Conservation (phyloP, 2,113 vertebrate species). For the Lasiurus borealis region DNA sequence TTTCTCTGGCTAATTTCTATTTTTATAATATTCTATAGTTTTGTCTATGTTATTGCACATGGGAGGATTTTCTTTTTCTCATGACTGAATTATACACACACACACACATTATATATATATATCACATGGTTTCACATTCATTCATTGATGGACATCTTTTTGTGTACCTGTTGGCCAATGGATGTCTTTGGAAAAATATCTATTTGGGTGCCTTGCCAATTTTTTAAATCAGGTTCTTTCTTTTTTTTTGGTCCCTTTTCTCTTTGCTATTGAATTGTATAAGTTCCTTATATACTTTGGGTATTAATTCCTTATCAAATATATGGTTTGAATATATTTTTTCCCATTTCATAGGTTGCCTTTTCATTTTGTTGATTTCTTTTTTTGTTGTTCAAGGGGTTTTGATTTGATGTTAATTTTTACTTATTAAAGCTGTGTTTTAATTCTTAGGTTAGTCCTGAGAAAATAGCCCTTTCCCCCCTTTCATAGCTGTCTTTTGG, state of each 20-base stretch:
- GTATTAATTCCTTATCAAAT: neutral
- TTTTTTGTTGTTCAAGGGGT: neutral
- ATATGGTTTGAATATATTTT: neutral
- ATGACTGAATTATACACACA: neutral
- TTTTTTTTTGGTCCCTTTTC: neutral
- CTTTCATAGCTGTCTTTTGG: conserved; percentile 19
- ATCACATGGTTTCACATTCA: neutral
- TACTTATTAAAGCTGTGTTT: neutral
- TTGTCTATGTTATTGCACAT: neutral
- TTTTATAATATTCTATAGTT: neutral
- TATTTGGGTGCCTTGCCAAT: neutral
- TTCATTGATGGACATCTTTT: neutral
- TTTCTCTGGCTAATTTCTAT: neutral
- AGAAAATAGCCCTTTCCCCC: neutral
- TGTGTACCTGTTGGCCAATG: neutral
- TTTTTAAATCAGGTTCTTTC: conserved; percentile 15
- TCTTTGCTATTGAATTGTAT: neutral
- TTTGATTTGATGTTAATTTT: conserved; percentile 2
- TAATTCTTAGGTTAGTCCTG: conserved; percentile 38
- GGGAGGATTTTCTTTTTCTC: neutral
- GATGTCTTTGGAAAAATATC: conserved; percentile 16
- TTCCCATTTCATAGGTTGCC: neutral
- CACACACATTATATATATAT: too few species aligned
- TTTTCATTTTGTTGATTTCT: conserved; percentile 17
- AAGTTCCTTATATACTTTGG: neutral